Percentiles rank a stretch among this genome's conserved stretches.
These are phyloP conservation scores for Isichthys henryi DNA, from an alignment of 2,113 vertebrate species.

Conservation along the genomic window DNA sequence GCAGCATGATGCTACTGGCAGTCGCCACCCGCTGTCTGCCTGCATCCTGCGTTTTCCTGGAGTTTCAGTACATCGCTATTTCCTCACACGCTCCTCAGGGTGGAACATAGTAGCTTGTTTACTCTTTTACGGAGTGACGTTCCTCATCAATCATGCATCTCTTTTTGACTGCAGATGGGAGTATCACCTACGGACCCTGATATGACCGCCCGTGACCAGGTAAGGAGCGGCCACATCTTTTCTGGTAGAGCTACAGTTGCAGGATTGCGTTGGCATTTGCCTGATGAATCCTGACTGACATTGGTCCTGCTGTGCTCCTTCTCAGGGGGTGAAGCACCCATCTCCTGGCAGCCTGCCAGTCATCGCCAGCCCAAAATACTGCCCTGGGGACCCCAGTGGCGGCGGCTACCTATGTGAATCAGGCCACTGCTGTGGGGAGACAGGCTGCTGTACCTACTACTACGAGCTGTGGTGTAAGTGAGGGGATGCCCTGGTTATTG, in stretches of 20 bases:
- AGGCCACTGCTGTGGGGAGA: slow-evolving; percentile 93
- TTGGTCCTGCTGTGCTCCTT: slow-evolving; percentile 17
- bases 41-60: not conserved
- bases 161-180: slow-evolving; percentile 45
- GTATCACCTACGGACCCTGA: slow-evolving; percentile 38
- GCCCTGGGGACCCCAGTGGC: slow-evolving; percentile 66
- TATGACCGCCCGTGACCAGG: slow-evolving; percentile 41
- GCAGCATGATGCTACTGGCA: not conserved
- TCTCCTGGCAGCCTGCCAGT: slow-evolving; percentile 49
- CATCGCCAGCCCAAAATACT: slow-evolving; percentile 63
- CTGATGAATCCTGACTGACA: not conserved
- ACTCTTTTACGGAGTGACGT: not conserved
- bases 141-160: not conserved
- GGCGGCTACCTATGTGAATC: slow-evolving; percentile 88
- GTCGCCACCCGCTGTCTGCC: not conserved
- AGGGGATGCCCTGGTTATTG: not conserved
- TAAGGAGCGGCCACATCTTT: not conserved
- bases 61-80: not conserved
- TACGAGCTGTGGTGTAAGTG: slow-evolving; percentile 72
- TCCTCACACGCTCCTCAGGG: not conserved
- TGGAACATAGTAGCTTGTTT: not conserved
- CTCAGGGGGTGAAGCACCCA: slow-evolving; percentile 56
- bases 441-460: slow-evolving; percentile 93
- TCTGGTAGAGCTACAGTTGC: not conserved
- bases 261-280: too few relatives aligned